Percentiles rank a stretch among this genome's conserved stretches.
phyloP scores from a whole-genome alignment of 2,113 vertebrate genomes.

The Mirounga angustirostris region DNA sequence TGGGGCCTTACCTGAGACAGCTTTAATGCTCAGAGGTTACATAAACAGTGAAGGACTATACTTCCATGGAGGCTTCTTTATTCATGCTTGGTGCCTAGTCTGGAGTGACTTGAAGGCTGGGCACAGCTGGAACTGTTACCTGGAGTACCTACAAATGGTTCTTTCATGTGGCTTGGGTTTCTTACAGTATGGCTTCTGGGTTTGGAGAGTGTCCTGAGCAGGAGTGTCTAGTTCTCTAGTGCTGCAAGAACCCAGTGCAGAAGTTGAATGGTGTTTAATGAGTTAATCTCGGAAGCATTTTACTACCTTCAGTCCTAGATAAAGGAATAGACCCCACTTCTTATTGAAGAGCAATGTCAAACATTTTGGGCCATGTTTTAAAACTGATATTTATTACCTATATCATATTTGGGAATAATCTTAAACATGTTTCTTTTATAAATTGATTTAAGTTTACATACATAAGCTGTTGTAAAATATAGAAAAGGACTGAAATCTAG shows the following conservation, averaged over 20 bases:
- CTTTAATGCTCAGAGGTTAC: neutral
- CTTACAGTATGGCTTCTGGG: neutral
- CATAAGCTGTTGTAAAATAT: neutral
- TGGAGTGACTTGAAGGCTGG: neutral
- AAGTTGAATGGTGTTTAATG: neutral
- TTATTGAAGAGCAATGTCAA: neutral
- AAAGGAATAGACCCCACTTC: neutral
- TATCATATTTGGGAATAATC: slow-evolving; percentile 7
- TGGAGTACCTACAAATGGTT: neutral
- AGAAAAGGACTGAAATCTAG: slow-evolving; percentile 1
- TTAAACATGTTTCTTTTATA: neutral
- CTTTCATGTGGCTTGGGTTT: slow-evolving; percentile 1
- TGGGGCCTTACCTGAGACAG: neutral
- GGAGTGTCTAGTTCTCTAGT: neutral
- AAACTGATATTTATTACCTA: slow-evolving; percentile 8
- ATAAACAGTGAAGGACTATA: neutral
- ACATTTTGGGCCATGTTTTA: neutral
- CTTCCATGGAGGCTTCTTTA: slow-evolving; percentile 34
- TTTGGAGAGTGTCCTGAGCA: slow-evolving; percentile 29
- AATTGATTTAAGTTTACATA: slow-evolving; percentile 23
- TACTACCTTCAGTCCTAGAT: neutral
- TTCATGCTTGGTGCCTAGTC: slow-evolving; percentile 13
- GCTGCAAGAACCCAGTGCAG: neutral
- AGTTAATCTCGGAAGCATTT: neutral
- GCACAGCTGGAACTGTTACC: neutral